Percentiles rank a stretch among this genome's conserved stretches.
These are phyloP conservation scores for Dichetophora obliterata DNA, from an alignment of 2,888 invertebrate genomes.

Conservation along the genomic window DNA sequence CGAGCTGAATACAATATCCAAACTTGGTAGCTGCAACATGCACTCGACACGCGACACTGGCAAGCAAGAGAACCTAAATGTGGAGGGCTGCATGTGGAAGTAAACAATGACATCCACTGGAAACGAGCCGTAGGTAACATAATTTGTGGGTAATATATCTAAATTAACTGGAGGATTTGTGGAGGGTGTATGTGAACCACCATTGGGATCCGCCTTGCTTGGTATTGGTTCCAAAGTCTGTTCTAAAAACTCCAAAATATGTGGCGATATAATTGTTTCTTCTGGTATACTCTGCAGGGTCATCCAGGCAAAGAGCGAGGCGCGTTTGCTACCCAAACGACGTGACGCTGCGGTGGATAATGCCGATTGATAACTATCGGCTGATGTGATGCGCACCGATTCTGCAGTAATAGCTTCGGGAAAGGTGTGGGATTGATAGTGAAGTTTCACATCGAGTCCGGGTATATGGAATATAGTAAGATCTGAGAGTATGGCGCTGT, in stretches of 20 bases:
- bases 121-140: constrained; percentile 92
- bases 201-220: constrained; percentile 71
- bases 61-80: constrained; percentile 94
- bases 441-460: constrained; percentile 89
- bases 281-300: constrained; percentile 97
- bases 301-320: constrained; percentile 93
- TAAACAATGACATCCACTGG: constrained; percentile 99
- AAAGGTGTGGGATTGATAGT: constrained; percentile 83
- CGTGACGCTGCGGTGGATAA: constrained; percentile 59
- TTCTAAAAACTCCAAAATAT: constrained; percentile 96
- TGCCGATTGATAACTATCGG: constrained; percentile 54
- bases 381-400: constrained; percentile 58
- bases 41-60: constrained; percentile 97
- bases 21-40: constrained; percentile 93
- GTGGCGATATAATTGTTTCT: constrained; percentile 97
- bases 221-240: constrained; percentile 97
- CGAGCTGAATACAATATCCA: constrained; percentile 97
- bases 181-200: constrained; percentile 62
- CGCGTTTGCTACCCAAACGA: constrained; percentile 83
- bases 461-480: constrained; percentile 92
- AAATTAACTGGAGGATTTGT: constrained; percentile 69
- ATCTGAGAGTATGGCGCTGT: constrained; percentile 76
- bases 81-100: constrained; percentile 97
- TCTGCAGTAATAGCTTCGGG: constrained; percentile 71
- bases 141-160: constrained; percentile 77